Conservation (phyloP, 2,888 invertebrate species). For the Lathronympha strigana region DNA sequence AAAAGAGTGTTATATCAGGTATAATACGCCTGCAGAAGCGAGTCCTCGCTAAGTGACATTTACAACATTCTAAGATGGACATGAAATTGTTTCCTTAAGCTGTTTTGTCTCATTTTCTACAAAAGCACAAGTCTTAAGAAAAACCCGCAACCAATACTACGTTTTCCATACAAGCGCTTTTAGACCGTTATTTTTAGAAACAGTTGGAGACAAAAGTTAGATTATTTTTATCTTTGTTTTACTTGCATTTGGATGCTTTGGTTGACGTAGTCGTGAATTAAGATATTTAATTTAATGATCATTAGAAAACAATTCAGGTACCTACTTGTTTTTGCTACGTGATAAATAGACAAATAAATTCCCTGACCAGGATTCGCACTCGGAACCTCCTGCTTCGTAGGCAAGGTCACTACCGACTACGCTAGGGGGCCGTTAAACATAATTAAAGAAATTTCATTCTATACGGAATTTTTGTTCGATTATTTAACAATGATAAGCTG, state of each 20-base stretch:
- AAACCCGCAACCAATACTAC: background rate
- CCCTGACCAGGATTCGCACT: too few species aligned
- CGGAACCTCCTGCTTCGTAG: too few species aligned
- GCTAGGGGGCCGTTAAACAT: too few species aligned
- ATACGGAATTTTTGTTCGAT: too few species aligned
- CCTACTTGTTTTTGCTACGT: too few species aligned
- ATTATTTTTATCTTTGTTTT: constrained; percentile 15
- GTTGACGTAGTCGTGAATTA: background rate
- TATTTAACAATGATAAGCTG: too few species aligned
- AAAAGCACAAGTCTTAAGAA: background rate
- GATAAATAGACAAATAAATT: too few species aligned
- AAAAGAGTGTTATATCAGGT: too few species aligned
- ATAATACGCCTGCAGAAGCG: background rate
- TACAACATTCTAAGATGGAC: background rate
- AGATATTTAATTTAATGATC: background rate
- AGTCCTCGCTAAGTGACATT: background rate
- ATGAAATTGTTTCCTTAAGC: constrained; percentile 21
- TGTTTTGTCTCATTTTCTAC: background rate
- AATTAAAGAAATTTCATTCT: too few species aligned
- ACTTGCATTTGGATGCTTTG: background rate
- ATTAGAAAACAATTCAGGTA: background rate
- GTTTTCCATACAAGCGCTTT: background rate
- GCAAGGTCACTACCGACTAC: too few species aligned
- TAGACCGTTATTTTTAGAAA: constrained; percentile 15
- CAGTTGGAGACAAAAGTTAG: constrained; percentile 6